Evolutionary conservation across 2,888 invertebrate genomes (phyloP).

Genomic region (Sylvicola cinctus): DNA sequence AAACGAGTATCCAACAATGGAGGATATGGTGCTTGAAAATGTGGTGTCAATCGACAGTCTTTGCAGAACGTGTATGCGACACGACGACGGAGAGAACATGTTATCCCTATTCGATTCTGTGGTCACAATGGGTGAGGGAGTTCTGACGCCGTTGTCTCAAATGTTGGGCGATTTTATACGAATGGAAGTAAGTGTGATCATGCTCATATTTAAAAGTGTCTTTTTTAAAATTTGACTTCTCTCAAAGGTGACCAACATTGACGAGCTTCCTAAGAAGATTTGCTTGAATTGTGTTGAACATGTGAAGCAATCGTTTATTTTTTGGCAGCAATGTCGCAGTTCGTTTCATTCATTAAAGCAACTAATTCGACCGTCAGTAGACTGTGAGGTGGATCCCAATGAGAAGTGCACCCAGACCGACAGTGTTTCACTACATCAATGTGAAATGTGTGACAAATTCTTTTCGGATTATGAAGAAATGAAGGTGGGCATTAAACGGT

Average conservation of each 20-base stretch:
- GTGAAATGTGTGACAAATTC: constrained; percentile 19
- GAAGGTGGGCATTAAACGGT: constrained; percentile 8
- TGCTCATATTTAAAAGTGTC: too few relatives aligned
- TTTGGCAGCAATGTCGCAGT: constrained; percentile 19
- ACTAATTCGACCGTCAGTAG: neutral
- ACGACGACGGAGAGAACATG: too few relatives aligned
- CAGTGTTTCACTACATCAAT: constrained; percentile 15
- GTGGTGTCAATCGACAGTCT: too few relatives aligned
- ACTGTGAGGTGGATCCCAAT: constrained; percentile 1
- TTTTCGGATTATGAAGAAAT: constrained; percentile 15
- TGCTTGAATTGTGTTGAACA: constrained; percentile 17
- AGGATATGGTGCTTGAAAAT: too few relatives aligned
- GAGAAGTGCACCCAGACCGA: constrained; percentile 18
- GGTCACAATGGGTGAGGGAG: too few relatives aligned
- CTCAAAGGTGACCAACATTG: constrained; percentile 24
- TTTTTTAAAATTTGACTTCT: too few relatives aligned
- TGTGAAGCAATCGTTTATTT: constrained; percentile 17
- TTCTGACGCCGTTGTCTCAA: too few relatives aligned
- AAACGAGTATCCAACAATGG: too few relatives aligned
- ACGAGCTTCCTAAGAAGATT: constrained; percentile 22
- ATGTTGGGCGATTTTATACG: too few relatives aligned
- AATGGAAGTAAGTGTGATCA: too few relatives aligned
- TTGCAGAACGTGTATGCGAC: too few relatives aligned
- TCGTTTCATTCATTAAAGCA: constrained; percentile 18
- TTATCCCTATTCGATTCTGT: too few relatives aligned